Percentiles rank a stretch among this genome's conserved stretches.
These are phyloP conservation scores for Sebastes dallii DNA, from an alignment of 2,797 vertebrate species.

Conservation along the genomic window DNA sequence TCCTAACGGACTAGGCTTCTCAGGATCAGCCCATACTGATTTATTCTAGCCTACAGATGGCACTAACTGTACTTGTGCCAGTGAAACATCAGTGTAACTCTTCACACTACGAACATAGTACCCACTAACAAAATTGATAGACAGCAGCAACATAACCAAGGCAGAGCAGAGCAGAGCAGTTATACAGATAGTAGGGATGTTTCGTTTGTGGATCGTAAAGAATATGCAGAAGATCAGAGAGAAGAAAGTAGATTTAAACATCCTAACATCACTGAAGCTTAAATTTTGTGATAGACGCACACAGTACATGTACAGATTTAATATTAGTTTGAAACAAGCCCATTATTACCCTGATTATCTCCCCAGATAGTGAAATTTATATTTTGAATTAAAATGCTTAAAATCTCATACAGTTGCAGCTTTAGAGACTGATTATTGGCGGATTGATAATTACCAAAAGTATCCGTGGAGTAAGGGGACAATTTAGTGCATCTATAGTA, in stretches of 20 bases:
- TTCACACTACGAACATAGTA: not conserved
- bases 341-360: not conserved
- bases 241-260: not conserved
- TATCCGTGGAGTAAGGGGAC: not conserved
- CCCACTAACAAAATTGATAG: not conserved
- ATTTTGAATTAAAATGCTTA: not conserved
- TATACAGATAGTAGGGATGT: not conserved
- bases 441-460: not conserved
- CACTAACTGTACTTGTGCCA: constrained; percentile 6
- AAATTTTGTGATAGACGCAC: not conserved
- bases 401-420: not conserved
- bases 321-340: not conserved
- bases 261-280: not conserved
- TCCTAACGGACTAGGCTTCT: constrained; percentile 4
- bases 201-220: not conserved
- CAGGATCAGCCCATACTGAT: not conserved
- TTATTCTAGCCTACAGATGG: not conserved
- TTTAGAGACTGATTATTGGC: not conserved
- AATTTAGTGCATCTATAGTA: not conserved
- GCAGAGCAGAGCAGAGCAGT: not conserved
- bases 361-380: no score
- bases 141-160: not conserved
- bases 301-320: not conserved
- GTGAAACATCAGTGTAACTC: not conserved
- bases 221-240: not conserved